Evolutionary conservation across 2,113 vertebrate genomes (phyloP), one percentile per base, ranked within the genome.

Genomic region (Neogale vison): DNA sequence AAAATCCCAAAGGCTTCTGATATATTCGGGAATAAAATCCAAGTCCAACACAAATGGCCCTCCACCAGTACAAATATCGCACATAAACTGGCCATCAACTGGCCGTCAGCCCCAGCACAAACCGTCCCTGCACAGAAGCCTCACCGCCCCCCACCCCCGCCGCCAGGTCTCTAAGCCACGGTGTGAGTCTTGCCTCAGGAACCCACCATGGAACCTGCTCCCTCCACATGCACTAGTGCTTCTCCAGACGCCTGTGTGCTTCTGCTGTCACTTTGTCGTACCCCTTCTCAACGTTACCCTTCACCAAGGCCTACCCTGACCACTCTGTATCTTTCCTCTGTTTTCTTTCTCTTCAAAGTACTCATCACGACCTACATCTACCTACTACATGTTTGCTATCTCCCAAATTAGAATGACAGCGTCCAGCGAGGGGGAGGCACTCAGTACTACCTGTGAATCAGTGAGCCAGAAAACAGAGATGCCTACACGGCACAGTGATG

Each of bases 381-480:
- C 11, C 36, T 39, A 34, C 47, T 76, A 34, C 12, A 7, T 39
- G 26, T 81, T 72, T 92, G 31, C 10, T 52, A 29, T 8, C 23
- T 76, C 36, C 59, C 31, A 21, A 69, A 47, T 26, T 39, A 20
- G 13, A 82, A 34, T 24, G 77, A 52, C 4, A 76, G 31, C 4
- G 31, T 26, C 57, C 11, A 81, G 55, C 85, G 61, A 50, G 72
- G 2, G 50, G 65, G 3, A 72, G 10, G 39, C 26, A 47, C 47
- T 36, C 36, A 67, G 39, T 31, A 47, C 47, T 3, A 2, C 52
- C 15, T 74, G 36, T 65, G 61, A 63, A 65, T 36, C 21, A 8
- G 9, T 45, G 47, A 95, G 74, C 61, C 45, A 93, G 69, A 39
- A 59, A 50, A 67, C 14, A 72, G 81, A 76, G 69, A 69, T 47